phyloP scores from a whole-genome alignment of 2,888 invertebrate species.

The Marronus borbonicus region DNA sequence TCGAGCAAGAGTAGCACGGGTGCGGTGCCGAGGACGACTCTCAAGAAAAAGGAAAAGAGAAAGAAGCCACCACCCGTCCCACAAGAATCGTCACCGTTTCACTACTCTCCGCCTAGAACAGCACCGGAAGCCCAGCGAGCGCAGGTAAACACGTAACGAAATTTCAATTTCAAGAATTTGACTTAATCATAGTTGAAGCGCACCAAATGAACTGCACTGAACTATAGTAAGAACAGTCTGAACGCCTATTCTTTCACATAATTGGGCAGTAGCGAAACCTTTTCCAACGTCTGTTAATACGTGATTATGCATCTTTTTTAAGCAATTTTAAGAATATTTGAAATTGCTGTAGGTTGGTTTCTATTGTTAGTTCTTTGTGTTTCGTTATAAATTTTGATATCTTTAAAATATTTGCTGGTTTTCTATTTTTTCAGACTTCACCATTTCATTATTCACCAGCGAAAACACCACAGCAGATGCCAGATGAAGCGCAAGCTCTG shows the following conservation, averaged over 20 bases:
- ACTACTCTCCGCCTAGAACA: constrained; percentile 56
- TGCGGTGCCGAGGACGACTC: constrained; percentile 29
- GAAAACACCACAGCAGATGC: constrained; percentile 47
- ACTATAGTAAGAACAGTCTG: no score
- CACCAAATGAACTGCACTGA: no score
- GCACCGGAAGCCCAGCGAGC: constrained; percentile 38
- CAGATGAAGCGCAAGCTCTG: constrained; percentile 7
- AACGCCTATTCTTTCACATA: no score
- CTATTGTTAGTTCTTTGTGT: no score
- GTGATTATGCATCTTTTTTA: no score
- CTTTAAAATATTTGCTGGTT: not conserved
- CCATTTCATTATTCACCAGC: constrained; percentile 60
- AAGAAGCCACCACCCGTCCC: constrained; percentile 31
- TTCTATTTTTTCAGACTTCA: constrained; percentile 50
- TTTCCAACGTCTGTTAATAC: no score
- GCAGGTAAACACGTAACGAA: constrained; percentile 8
- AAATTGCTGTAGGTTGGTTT: no score
- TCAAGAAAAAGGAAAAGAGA: constrained; percentile 16
- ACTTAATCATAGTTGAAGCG: no score
- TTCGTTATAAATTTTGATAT: not conserved
- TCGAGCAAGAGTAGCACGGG: constrained; percentile 48
- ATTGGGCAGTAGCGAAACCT: no score
- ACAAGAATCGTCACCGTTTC: constrained; percentile 52
- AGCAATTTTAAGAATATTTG: no score
- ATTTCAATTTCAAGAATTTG: no score